Evolutionary conservation across 2,888 invertebrate genomes (phyloP).

Genomic region (Drosophila rellima): DNA sequence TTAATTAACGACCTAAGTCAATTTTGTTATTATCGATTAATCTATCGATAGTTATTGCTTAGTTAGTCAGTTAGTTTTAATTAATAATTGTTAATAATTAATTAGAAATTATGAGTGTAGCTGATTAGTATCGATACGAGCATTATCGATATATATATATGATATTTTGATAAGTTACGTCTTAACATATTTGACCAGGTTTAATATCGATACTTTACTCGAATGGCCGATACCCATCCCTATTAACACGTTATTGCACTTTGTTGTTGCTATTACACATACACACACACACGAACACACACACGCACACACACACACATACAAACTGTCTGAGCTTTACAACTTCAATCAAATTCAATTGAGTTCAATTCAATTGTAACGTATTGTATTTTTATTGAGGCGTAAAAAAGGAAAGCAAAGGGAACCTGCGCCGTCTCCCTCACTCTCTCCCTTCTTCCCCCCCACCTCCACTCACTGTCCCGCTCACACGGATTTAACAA

Average conservation of each 20-base stretch:
- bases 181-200: neutral
- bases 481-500: constrained; percentile 70
- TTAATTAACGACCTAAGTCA: too few species aligned
- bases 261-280: constrained; percentile 49
- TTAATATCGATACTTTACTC: neutral
- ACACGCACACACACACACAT: constrained; percentile 17
- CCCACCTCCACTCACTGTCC: neutral
- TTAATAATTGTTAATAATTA: too few species aligned
- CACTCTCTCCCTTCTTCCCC: neutral
- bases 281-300: constrained; percentile 17
- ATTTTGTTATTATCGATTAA: too few species aligned
- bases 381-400: constrained; percentile 82
- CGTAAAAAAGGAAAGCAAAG: constrained; percentile 66
- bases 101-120: too few species aligned
- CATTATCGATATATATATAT: neutral
- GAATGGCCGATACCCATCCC: neutral
- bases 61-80: too few species aligned
- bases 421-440: constrained; percentile 49
- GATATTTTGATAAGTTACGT: neutral
- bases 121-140: too few species aligned
- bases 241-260: constrained; percentile 72
- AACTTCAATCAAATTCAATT: constrained; percentile 82
- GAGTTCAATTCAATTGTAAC: constrained; percentile 81
- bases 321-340: constrained; percentile 74
- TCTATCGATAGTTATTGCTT: too few species aligned